Base-by-base conservation (phyloP, 2,797 vertebrate genomes). In the Bufotes viridis region DNA sequence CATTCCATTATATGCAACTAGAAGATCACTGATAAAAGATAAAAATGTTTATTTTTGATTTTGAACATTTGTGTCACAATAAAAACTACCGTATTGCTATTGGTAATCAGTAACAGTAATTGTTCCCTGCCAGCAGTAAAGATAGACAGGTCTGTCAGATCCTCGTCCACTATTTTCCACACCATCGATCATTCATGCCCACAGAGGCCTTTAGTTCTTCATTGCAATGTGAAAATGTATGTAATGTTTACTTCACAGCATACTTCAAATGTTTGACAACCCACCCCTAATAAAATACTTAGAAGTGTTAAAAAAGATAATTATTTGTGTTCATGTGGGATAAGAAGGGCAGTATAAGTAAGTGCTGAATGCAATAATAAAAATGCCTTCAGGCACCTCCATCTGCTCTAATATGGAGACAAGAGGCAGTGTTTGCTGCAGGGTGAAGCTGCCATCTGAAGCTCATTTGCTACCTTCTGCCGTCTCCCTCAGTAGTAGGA, bases 391-490 rank as follows among this genome's bases (percentile, higher is more conserved):
- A 79, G 84, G 84, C 88, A 72, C 72, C 79, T 83, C 74, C 85
- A 89, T 89, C 88, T 87, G 88, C 78, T 83, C 51, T 72, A 83
- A 78, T 87, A 84, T 87, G 80, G 76, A 89, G 61, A 82, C 49
- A 84, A 89, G 84, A 53, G 79, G 61, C 29, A 78, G 34, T 70
- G 70, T 65, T 87, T 89, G 74, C 84, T 78, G 72, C 80, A 74
- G 74, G 84, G 88, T 87, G 80, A 87, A 87, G 60, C 53, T 74
- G 84, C 88, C 88, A 89, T 87, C 80, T 89, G 88, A 89, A 83
- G 80, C 87, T 87, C 88, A 89, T 89, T 87, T 89, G 84, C 74
- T 83, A 80, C 80, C 88, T 87, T 89, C 81, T 89, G 88, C 80
- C 70, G 24, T 72, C 72, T 82, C 72, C 65, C 74, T 89, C 74